phyloP scores from a whole-genome alignment of 1,140 invertebrate genomes.

The Musca vetustissima region DNA sequence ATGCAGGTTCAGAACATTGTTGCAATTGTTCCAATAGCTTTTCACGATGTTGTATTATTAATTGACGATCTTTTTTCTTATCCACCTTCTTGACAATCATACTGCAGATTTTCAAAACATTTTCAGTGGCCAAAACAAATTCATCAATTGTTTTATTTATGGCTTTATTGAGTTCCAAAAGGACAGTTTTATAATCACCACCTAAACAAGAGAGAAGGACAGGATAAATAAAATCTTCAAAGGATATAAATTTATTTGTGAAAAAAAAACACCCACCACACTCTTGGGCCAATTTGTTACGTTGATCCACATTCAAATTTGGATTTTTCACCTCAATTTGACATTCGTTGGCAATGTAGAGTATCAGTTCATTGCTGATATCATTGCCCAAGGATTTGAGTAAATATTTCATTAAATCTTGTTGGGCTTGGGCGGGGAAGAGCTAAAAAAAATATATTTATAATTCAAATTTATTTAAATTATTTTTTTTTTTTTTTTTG shows the following conservation, averaged over 20 bases:
- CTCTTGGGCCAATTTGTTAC: constrained; percentile 69
- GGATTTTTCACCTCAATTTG: constrained; percentile 61
- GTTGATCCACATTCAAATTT: constrained; percentile 65
- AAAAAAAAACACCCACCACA: too few species aligned
- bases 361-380: constrained; percentile 76
- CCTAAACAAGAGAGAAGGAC: constrained; percentile 33
- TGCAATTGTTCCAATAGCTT: constrained; percentile 78
- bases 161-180: constrained; percentile 66
- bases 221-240: background rate
- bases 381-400: constrained; percentile 82
- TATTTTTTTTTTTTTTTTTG: background rate
- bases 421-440: constrained; percentile 62
- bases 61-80: constrained; percentile 80
- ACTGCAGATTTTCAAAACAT: constrained; percentile 72
- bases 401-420: constrained; percentile 75
- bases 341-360: constrained; percentile 69
- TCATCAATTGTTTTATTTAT: constrained; percentile 70
- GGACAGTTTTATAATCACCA: constrained; percentile 63
- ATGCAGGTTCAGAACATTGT: constrained; percentile 72
- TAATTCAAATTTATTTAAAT: background rate
- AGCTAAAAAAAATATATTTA: constrained; percentile 33
- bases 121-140: constrained; percentile 74
- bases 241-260: background rate
- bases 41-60: constrained; percentile 77
- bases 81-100: constrained; percentile 86